A percentile compares a stretch with the other conserved stretches of the same genome.
Conservation (phyloP, 2,797 vertebrate genomes). For the Melanotaenia maccullochi region DNA sequence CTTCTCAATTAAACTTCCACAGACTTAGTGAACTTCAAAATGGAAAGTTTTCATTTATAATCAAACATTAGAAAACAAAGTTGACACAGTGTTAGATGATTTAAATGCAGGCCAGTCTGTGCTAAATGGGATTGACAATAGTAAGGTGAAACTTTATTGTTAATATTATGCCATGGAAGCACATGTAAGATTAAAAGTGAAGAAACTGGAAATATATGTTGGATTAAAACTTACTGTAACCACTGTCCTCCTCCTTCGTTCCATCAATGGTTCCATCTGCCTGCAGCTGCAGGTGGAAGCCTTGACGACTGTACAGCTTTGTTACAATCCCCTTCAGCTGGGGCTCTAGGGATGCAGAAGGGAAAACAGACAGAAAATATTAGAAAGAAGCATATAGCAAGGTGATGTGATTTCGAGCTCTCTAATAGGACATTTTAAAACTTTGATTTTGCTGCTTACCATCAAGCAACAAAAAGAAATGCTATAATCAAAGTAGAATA, state of each 20-base stretch:
- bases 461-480: constrained; percentile 19
- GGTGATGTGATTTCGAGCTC: not conserved
- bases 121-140: not conserved
- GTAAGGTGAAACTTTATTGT: not conserved
- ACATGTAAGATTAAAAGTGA: not conserved
- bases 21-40: not conserved
- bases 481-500: constrained; percentile 1
- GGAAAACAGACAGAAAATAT: constrained; percentile 18
- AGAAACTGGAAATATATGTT: not conserved
- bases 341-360: constrained; percentile 87
- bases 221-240: constrained; percentile 90
- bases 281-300: constrained; percentile 98
- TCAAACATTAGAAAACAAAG: not conserved
- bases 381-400: constrained; percentile 16
- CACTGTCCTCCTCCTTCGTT: constrained; percentile 98
- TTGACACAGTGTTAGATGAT: constrained; percentile 2
- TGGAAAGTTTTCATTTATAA: not conserved
- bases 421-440: constrained; percentile 7
- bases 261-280: constrained; percentile 99
- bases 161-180: not conserved
- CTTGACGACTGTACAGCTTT: constrained; percentile 99
- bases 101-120: not conserved
- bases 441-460: not conserved
- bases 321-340: constrained; percentile 99
- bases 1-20: not conserved